phyloP scores from a whole-genome alignment of 35 echinoderm and acorn worm genomes.

The Ptychodera flava region DNA sequence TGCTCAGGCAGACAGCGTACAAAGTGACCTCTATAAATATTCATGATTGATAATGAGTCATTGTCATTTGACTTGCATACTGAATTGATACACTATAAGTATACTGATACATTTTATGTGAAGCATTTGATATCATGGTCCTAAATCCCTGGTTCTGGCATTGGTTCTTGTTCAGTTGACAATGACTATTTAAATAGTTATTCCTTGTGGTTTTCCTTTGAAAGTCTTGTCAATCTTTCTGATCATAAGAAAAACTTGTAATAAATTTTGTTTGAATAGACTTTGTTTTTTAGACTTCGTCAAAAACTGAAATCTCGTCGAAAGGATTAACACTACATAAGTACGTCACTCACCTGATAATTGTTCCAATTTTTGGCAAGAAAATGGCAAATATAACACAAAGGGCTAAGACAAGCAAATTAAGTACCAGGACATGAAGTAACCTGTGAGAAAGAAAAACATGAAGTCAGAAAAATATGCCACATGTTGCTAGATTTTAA shows the following conservation, averaged over 20 bases:
- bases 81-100: too few species aligned
- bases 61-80: too few species aligned
- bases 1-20: background rate
- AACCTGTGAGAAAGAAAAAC: slow-evolving; percentile 42
- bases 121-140: too few species aligned
- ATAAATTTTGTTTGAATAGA: background rate
- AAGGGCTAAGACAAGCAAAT: slow-evolving; percentile 46
- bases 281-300: background rate
- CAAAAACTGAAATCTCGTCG: too few species aligned
- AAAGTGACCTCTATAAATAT: background rate
- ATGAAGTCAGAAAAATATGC: too few species aligned
- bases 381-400: slow-evolving; percentile 85
- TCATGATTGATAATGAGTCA: background rate
- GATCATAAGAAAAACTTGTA: background rate
- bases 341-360: slow-evolving; percentile 82
- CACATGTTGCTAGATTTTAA: too few species aligned
- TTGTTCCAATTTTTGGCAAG: slow-evolving; percentile 79
- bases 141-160: too few species aligned
- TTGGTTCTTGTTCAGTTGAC: background rate
- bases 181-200: background rate
- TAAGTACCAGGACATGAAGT: slow-evolving; percentile 67
- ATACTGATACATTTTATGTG: too few species aligned
- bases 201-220: background rate
- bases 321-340: too few species aligned
- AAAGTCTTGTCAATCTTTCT: background rate